A percentile compares a stretch with the other conserved stretches of the same genome.
These are phyloP conservation scores for Trimorus sp. DNA, from an alignment of 2,888 invertebrate species.

Conservation along the genomic window DNA sequence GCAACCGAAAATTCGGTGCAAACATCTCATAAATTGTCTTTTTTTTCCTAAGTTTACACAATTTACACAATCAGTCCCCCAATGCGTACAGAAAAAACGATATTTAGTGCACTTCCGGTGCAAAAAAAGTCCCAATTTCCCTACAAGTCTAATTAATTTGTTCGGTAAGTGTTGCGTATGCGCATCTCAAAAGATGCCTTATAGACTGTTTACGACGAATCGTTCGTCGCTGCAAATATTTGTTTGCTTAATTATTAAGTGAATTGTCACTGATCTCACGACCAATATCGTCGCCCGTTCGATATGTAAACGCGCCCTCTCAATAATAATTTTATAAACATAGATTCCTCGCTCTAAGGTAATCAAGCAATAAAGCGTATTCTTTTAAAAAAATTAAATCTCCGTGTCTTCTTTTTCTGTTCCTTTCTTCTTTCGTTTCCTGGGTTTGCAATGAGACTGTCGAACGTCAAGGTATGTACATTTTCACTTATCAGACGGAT, in stretches of 20 bases:
- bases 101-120: no score
- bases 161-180: no score
- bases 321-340: conserved; percentile 7
- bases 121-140: no score
- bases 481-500: conserved; percentile 41
- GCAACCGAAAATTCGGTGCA: no score
- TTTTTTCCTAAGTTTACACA: no score
- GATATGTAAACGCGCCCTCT: conserved; percentile 13
- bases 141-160: no score
- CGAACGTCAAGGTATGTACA: conserved; percentile 32
- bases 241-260: background rate
- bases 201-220: conserved; percentile 13
- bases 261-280: conserved; percentile 38
- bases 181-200: conserved; percentile 22
- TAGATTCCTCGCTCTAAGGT: conserved; percentile 18
- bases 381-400: conserved; percentile 22
- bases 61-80: no score
- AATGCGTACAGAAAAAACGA: no score
- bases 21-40: no score
- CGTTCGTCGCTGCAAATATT: no score
- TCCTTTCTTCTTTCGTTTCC: background rate
- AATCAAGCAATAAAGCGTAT: conserved; percentile 27
- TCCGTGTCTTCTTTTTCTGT: background rate
- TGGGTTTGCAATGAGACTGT: background rate
- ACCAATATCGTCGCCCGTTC: conserved; percentile 23